Evolutionary conservation across 2,797 vertebrate genomes (phyloP), one percentile per base, ranked within the genome.

Genomic region (Lutjanus argentimaculatus): DNA sequence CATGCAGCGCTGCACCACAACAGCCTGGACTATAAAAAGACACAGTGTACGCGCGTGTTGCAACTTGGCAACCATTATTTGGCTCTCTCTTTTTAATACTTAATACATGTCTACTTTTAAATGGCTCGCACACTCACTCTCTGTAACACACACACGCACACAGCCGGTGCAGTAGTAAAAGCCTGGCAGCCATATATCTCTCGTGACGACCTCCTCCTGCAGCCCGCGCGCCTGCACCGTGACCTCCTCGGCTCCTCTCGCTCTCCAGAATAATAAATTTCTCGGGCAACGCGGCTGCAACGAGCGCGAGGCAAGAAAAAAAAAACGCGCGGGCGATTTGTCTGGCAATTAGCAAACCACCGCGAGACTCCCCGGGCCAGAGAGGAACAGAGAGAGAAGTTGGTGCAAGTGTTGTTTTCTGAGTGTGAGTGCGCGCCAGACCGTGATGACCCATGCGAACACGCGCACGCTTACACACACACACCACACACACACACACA

Each of bases 301-400:
- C 65, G 53, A 80, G 88, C 25, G 69, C 22, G 21, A 65, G 76
- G 76, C 58, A 75, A 59, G 69, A 4, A 48, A 21, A 25, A 14
- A 49, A 2, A 64, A 79, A 59, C 72, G 81, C 81, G 79, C 78
- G 72, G 86, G 82, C 86, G 92, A 95, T 95, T 95, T 95, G 94
- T 95, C 94, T 92, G 86, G 89, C 91, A 95, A 95, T 95, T 95
- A 95, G 94, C 89, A 91, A 90, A 93, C 87, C 92, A 92, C 89
- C 76, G 91, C 77, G 84, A 90, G 92, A 79, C 88, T 90, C 73
- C 86, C 75, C 58, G 75, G 85, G 89, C 83, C 90, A 91, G 79
- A 53, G 69, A 68, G 46, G 30, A 40, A 25, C 51, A 77, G 74
- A 48, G 65, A n/a, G 51, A 52, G 21, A 45, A 53, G 63, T 72